Conservation (phyloP, 2,888 invertebrate genomes). For the Xanthia icteritia region DNA sequence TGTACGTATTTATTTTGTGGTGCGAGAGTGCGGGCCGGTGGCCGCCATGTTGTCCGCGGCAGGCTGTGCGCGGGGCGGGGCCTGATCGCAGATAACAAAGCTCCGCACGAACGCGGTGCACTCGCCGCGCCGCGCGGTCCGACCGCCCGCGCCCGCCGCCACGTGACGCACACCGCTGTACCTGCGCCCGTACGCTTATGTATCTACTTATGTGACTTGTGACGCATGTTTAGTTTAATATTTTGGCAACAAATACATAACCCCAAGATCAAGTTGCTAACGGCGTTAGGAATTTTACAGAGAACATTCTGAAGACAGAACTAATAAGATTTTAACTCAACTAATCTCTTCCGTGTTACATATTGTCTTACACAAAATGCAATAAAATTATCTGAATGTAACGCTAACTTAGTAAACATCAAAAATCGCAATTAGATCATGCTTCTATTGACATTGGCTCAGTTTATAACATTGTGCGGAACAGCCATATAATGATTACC, state of each 20-base stretch:
- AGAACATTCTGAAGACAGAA: constrained; percentile 5
- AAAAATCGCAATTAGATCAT: constrained; percentile 56
- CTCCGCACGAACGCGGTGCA: constrained; percentile 68
- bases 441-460: constrained; percentile 53
- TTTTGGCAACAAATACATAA: constrained; percentile 33
- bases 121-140: constrained; percentile 37
- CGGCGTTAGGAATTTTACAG: not conserved
- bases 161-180: constrained; percentile 33
- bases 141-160: constrained; percentile 36
- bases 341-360: constrained; percentile 42
- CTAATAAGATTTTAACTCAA: constrained; percentile 8
- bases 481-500: constrained; percentile 61
- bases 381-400: constrained; percentile 52
- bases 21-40: constrained; percentile 64
- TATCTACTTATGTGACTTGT: constrained; percentile 30
- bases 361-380: constrained; percentile 38
- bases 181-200: constrained; percentile 35
- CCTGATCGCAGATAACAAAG: constrained; percentile 86
- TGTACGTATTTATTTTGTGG: not conserved
- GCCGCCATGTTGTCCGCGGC: constrained; percentile 71
- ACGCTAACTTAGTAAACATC: constrained; percentile 46
- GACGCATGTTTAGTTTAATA: constrained; percentile 20
- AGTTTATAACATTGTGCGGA: constrained; percentile 54
- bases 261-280: not conserved
- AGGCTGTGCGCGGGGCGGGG: constrained; percentile 74